phyloP scores from a whole-genome alignment of 2,888 invertebrate genomes.

The Heteromyza rotundicornis region DNA sequence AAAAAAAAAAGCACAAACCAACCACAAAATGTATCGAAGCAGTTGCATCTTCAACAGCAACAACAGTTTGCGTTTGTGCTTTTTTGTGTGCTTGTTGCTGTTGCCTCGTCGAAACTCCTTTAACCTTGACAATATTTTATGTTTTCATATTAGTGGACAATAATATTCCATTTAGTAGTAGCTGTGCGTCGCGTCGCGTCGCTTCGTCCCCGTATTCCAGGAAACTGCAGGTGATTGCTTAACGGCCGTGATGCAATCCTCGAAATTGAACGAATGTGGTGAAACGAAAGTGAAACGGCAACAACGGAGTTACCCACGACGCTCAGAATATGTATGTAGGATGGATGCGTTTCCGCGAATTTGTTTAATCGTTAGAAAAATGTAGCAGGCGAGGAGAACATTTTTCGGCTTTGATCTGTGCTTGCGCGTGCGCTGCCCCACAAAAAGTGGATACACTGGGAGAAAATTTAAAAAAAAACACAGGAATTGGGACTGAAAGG shows the following conservation, averaged over 20 bases:
- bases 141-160: not conserved
- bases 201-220: constrained; percentile 38
- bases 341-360: constrained; percentile 61
- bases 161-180: not conserved
- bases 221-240: constrained; percentile 59
- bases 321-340: not conserved
- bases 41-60: not conserved
- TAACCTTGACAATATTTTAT: constrained; percentile 21
- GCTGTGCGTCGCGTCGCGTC: not conserved
- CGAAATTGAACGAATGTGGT: not conserved
- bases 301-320: not conserved
- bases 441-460: not conserved
- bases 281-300: not conserved
- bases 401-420: not conserved
- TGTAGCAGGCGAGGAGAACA: constrained; percentile 40
- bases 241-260: constrained; percentile 16
- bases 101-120: not conserved
- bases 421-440: too few relatives aligned
- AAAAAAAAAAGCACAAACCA: not conserved
- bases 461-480: too few relatives aligned
- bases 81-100: not conserved
- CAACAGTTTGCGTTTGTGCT: not conserved
- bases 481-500: too few relatives aligned
- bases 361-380: constrained; percentile 61
- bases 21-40: not conserved